Base-by-base conservation (phyloP, 2,797 vertebrate species). In the Psittacula derbiana region DNA sequence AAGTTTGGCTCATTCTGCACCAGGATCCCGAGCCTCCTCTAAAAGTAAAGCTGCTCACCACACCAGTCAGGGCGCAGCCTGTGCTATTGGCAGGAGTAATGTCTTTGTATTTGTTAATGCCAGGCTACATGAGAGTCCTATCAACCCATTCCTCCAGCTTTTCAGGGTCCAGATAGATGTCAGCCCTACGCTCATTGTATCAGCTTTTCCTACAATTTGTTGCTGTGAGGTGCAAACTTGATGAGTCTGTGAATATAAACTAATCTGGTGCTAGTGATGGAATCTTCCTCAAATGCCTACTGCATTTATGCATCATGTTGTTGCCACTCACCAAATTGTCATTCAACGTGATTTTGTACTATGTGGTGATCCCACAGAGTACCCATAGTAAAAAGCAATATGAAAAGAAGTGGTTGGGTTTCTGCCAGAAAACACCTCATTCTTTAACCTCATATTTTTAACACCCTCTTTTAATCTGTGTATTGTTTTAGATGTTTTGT, bases 321-420 rank as follows among this genome's bases (percentile, higher is more conserved):
- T 89, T 92, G 76, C 41, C 24, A 46, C 8, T 80, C 24, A 66
- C 25, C 25, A 73, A 24, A 52, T 89, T 36, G 47, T 53, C 81
- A 49, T 78, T 75, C 19, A 12, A n/a, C 49, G 20, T 44, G 61
- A 67, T 80, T 90, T 80, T 58, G 23, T 47, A 28, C 52, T 58
- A 27, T 44, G 13, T 38, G 36, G 44, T 47, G 61, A 71, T 36
- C 7, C n/a, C 12, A 28, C 24, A 5, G 6, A 65, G 25, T 49
- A 69, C 6, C 6, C 15, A 55, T 18, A 36, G 20, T 46, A 52
- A 93, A 87, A 81, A 36, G 12, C 6, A 30, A 10, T 11, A 24
- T 14, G 11, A 2, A 71, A 58, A 67, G 57, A 66, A 4, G 1
- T 0, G 1, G 6, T 6, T 55, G 16, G 3, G 12, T 12, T 87